Conservation (phyloP, 2,797 vertebrate genomes). For the Steatocranus sp. region DNA sequence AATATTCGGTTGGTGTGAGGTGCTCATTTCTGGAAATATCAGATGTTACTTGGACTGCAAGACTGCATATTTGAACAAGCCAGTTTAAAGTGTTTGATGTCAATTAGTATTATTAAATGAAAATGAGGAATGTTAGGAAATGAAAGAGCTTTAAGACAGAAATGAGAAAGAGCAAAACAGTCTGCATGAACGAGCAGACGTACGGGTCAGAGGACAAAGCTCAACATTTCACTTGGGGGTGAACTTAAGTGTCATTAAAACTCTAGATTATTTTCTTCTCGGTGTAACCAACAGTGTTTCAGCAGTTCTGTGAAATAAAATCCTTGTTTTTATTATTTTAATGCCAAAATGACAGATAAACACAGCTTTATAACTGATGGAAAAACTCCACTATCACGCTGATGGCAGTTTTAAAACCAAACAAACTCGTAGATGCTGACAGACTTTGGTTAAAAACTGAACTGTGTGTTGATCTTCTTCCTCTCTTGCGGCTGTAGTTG, state of each 20-base stretch:
- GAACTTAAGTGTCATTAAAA: rapidly evolving
- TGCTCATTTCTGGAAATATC: background rate
- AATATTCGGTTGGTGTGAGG: rapidly evolving
- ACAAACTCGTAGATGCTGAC: background rate
- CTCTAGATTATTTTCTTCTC: background rate
- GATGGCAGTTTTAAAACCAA: background rate
- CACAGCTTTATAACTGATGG: background rate
- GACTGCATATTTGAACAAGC: rapidly evolving
- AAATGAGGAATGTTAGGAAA: background rate
- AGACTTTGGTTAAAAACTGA: background rate
- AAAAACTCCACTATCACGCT: rapidly evolving
- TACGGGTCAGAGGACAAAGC: background rate
- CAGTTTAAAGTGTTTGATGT: background rate
- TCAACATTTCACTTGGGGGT: background rate
- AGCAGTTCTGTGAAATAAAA: background rate
- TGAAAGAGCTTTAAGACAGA: rapidly evolving
- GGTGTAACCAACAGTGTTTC: rapidly evolving
- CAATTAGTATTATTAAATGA: background rate
- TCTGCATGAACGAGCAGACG: background rate
- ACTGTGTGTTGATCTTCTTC: background rate
- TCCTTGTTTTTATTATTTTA: background rate
- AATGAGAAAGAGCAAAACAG: background rate
- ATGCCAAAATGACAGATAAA: background rate
- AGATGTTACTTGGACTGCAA: background rate
- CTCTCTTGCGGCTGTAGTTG: background rate